Evolutionary conservation across 2,797 vertebrate species (phyloP).

Genomic region (Eulemur mongoz): DNA sequence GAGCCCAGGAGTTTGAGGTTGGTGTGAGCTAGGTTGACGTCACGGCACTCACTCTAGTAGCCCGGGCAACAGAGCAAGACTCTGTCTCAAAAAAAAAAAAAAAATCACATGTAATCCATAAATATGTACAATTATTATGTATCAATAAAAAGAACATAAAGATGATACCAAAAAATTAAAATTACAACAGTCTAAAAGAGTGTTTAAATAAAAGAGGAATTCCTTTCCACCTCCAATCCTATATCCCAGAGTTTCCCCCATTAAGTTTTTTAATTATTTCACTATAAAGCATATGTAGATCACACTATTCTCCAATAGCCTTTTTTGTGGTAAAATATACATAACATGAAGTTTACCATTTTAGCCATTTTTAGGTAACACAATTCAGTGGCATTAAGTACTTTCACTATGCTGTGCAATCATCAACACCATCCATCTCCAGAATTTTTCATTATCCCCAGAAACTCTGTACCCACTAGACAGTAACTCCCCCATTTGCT

Average conservation of each 20-base stretch:
- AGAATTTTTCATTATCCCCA: neutral
- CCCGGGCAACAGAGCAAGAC: no score
- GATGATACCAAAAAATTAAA: neutral
- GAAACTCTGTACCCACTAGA: neutral
- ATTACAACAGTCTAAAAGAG: neutral
- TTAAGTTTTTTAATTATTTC: neutral
- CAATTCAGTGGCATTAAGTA: neutral
- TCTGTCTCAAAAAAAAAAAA: neutral
- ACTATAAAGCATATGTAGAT: neutral
- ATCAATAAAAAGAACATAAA: neutral
- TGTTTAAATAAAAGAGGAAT: neutral
- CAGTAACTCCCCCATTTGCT: neutral
- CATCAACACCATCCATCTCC: neutral
- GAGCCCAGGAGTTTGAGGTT: no score
- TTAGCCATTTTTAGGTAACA: neutral
- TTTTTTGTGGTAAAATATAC: neutral
- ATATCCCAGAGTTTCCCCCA: neutral
- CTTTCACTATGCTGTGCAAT: neutral
- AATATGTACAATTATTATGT: neutral
- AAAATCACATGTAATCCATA: neutral
- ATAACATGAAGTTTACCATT: neutral
- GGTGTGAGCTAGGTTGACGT: no score
- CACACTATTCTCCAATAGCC: neutral
- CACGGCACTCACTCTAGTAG: no score
- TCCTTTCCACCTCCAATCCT: neutral